A percentile compares a stretch with the other conserved stretches of the same genome.
phyloP scores from a whole-genome alignment of 2,888 invertebrate species.

The Rotaria socialis region DNA sequence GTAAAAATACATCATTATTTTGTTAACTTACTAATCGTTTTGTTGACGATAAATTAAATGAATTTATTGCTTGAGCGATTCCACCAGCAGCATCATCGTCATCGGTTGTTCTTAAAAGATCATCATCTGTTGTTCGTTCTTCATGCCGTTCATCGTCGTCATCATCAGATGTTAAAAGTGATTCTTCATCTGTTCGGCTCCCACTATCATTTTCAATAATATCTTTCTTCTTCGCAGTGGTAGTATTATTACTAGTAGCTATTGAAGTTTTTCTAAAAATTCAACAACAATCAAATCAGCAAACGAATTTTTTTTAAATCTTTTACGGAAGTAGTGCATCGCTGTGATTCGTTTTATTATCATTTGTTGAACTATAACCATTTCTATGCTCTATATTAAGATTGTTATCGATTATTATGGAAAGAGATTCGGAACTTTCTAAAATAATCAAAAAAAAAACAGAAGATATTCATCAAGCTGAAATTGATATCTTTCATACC shows the following conservation, averaged over 20 bases:
- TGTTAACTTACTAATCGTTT: not conserved
- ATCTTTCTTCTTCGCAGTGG: not conserved
- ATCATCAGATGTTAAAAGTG: conserved; percentile 1
- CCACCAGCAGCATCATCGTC: conserved; percentile 12
- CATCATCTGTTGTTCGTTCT: conserved; percentile 30
- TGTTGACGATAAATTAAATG: not conserved
- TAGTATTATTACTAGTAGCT: not conserved
- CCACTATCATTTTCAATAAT: not conserved
- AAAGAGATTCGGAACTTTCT: not conserved
- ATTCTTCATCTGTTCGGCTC: conserved; percentile 35
- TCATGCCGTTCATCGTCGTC: not conserved
- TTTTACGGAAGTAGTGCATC: not conserved
- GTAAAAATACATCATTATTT: too few species aligned
- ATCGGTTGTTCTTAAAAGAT: not conserved
- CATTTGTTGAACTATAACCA: not conserved
- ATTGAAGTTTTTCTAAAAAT: not conserved
- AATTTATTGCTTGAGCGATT: not conserved
- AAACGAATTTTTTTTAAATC: not conserved
- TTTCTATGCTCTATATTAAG: not conserved
- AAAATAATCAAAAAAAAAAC: not conserved
- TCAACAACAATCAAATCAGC: not conserved
- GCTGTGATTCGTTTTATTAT: not conserved
- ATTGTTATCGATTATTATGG: not conserved
- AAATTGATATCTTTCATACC: not conserved
- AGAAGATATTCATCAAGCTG: too few species aligned